Conservation (phyloP, 2,888 invertebrate species). For the Xestia rhomboidea region DNA sequence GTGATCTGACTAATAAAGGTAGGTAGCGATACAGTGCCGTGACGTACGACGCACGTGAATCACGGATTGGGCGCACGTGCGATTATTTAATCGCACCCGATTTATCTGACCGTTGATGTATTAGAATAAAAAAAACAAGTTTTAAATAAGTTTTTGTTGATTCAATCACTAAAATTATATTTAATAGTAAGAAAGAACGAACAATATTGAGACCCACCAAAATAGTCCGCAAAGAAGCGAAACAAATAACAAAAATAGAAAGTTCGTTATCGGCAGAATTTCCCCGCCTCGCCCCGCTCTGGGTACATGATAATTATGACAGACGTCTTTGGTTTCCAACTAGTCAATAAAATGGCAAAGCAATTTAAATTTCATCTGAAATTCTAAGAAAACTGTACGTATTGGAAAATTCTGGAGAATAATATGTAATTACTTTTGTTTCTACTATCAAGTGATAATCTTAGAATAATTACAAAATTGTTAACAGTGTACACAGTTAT, state of each 20-base stretch:
- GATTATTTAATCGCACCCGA: neutral
- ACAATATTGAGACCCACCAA: neutral
- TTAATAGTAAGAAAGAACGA: neutral
- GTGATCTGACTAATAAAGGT: slow-evolving; percentile 50
- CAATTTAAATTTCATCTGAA: slow-evolving; percentile 8
- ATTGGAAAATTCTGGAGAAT: slow-evolving; percentile 2
- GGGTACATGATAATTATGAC: slow-evolving; percentile 14
- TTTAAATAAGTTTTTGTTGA: no score
- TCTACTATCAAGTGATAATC: no score
- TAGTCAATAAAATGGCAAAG: slow-evolving; percentile 14
- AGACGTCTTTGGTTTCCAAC: neutral
- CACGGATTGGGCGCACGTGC: slow-evolving; percentile 32
- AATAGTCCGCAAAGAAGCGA: neutral
- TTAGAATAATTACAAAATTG: neutral
- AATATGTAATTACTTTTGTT: no score
- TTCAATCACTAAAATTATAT: neutral
- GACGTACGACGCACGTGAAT: slow-evolving; percentile 52
- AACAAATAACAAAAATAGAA: neutral
- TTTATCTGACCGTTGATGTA: neutral
- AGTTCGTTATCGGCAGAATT: neutral
- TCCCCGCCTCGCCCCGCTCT: neutral
- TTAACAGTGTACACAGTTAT: no score
- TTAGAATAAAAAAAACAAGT: neutral
- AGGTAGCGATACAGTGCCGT: slow-evolving; percentile 31
- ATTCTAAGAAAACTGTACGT: slow-evolving; percentile 1